These are phyloP conservation scores for Trichechus manatus DNA, from an alignment of 2,113 vertebrate species.

Conservation along the genomic window DNA sequence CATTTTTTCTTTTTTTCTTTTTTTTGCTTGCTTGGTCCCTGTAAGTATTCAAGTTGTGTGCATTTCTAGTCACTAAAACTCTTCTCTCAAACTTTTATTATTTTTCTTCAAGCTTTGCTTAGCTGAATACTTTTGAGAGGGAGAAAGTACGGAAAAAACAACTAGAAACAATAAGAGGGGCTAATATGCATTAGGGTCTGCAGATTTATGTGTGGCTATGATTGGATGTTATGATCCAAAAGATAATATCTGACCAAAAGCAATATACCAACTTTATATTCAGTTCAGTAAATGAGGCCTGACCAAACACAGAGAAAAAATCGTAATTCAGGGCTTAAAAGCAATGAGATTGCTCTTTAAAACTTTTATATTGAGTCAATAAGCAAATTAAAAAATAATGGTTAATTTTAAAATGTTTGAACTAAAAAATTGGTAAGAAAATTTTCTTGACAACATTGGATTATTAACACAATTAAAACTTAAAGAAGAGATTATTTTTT, in stretches of 20 bases:
- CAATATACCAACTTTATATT: slow-evolving; percentile 10
- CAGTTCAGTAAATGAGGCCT: slow-evolving; percentile 40
- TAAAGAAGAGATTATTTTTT: not conserved
- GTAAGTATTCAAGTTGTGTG: not conserved
- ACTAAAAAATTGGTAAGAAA: slow-evolving; percentile 12
- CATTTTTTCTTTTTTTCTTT: not conserved
- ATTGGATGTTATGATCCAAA: not conserved
- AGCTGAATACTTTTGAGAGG: not conserved
- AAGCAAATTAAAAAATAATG: slow-evolving; percentile 50
- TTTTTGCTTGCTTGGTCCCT: not conserved
- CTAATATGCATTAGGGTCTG: not conserved
- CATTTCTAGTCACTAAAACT: too few relatives aligned
- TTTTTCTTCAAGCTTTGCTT: not conserved
- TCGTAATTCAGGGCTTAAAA: slow-evolving; percentile 40
- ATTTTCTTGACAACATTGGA: not conserved
- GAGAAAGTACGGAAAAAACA: not conserved
- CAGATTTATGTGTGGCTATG: not conserved
- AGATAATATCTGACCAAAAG: not conserved
- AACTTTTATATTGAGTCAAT: not conserved
- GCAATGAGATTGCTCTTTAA: not conserved
- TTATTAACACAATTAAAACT: slow-evolving; percentile 17
- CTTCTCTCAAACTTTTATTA: not conserved
- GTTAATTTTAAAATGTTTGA: slow-evolving; percentile 42
- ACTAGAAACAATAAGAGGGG: not conserved
- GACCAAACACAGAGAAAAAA: slow-evolving; percentile 37